Base-by-base conservation (phyloP, 2,888 invertebrate genomes). In the Monochamus alternatus region DNA sequence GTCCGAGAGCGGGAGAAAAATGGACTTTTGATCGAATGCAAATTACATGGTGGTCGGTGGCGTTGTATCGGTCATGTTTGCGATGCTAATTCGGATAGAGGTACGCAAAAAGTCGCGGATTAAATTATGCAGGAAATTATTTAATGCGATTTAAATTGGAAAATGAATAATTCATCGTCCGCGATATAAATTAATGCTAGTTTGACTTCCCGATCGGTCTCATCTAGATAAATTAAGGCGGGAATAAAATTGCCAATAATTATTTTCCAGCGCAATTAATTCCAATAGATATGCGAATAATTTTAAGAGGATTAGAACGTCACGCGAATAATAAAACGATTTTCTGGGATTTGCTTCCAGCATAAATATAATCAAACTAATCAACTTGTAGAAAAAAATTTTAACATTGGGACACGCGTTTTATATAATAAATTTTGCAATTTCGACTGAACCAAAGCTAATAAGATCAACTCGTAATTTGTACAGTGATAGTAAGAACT, bases 11-110 rank as follows among this genome's bases (percentile, higher is more conserved):
- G 14, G n/a, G 55, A 55, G 55, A 55, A 55, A 55, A 55, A 55
- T 55, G 55, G 55, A 14, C 14, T 55, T 55, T 12, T 55, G 55
- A 55, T 55, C 55, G 55, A 55, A 55, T 55, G 55, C 55, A 55
- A 55, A 55, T 55, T 55, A 55, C n/a, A 55, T 55, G 55, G 55
- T 55, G 14, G 55, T 55, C 8, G 55, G 5, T 55, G 55, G 14
- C 22, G 55, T 22, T 55, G 38, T 38, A 1, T 38, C 38, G 47
- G 47, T 5, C 47, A 47, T 47, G 47, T 47, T 47, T 47, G 47
- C 47, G 47, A 55, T 55, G 22, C n/a, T n/a, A 55, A 55, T 55
- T 47, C 38, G 1, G 38, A 38, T 14, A 55, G 22, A 22, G 7
- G 14, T 55, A 55, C 55, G 55, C 55, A 55, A 55, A 55, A 55